Percentiles rank a stretch among this genome's conserved stretches.
These are phyloP conservation scores for Melipona beecheii DNA, from an alignment of 2,888 invertebrate genomes.

Conservation along the genomic window DNA sequence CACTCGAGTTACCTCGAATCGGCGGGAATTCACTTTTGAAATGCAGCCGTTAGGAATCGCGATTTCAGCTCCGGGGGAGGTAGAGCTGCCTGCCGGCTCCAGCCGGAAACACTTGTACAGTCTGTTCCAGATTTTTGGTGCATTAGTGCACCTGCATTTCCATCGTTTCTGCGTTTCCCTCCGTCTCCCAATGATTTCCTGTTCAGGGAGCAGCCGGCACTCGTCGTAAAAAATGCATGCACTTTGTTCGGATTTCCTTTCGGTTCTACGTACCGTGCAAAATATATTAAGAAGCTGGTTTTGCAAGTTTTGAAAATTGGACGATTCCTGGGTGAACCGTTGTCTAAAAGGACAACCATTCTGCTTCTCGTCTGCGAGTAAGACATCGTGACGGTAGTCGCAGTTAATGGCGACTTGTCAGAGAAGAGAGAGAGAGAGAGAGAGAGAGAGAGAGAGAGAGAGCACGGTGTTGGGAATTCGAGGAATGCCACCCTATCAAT, in stretches of 20 bases:
- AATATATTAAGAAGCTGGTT: too few species aligned
- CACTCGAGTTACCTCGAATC: slow-evolving; percentile 42
- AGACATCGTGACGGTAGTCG: not conserved
- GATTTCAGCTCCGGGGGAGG: slow-evolving; percentile 17
- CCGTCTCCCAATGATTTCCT: not conserved
- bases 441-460: not conserved
- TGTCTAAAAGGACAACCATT: too few species aligned
- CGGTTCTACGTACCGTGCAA: too few species aligned
- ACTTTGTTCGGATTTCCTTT: not conserved
- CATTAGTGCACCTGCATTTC: not conserved
- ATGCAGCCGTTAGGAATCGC: slow-evolving; percentile 31
- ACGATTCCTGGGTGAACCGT: too few species aligned
- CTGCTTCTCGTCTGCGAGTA: not conserved
- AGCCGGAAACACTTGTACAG: slow-evolving; percentile 34
- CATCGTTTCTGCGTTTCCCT: too few species aligned
- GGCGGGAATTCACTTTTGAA: slow-evolving; percentile 38
- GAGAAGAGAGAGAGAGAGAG: not conserved
- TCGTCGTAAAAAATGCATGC: not conserved
- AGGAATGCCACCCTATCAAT: slow-evolving; percentile 64
- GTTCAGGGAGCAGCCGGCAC: not conserved
- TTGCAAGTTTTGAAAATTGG: too few species aligned
- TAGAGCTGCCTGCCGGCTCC: slow-evolving; percentile 8
- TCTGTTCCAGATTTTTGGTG: slow-evolving; percentile 24
- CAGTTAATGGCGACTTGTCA: not conserved
- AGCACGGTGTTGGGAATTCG: slow-evolving; percentile 37